phyloP scores from a whole-genome alignment of 2,797 vertebrate genomes.

The Tragopan temminckii region DNA sequence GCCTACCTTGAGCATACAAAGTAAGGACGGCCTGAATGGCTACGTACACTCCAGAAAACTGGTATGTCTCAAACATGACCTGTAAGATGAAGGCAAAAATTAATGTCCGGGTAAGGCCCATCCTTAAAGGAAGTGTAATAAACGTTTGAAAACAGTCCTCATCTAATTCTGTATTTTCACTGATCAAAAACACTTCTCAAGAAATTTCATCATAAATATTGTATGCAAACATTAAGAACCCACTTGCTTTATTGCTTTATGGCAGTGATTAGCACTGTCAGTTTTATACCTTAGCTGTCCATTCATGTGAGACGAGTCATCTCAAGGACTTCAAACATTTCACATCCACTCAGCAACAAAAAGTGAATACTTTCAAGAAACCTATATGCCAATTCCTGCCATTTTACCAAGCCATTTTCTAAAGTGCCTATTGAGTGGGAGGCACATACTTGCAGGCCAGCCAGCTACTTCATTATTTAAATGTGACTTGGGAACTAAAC shows the following conservation, averaged over 20 bases:
- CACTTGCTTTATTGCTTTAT: background rate
- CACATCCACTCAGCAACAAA: background rate
- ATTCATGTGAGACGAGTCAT: background rate
- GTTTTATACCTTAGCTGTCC: background rate
- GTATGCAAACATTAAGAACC: background rate
- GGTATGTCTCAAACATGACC: slow-evolving; percentile 95
- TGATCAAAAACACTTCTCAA: background rate
- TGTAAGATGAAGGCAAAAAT: slow-evolving; percentile 70
- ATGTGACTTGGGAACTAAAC: background rate
- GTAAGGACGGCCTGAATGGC: slow-evolving; percentile 93
- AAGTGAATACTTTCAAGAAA: background rate
- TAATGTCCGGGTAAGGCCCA: background rate
- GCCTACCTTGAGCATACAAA: slow-evolving; percentile 91
- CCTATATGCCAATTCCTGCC: background rate
- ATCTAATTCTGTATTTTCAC: background rate
- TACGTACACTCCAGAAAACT: slow-evolving; percentile 91
- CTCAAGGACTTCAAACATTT: background rate
- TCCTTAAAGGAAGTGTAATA: background rate
- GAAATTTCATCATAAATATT: background rate
- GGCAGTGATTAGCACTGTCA: background rate
- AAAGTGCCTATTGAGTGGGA: slow-evolving; percentile 4
- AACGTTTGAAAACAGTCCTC: background rate
- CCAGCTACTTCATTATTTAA: slow-evolving; percentile 14
- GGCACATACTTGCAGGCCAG: slow-evolving; percentile 3
- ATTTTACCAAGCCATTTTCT: slow-evolving; percentile 9